Evolutionary conservation across 1,140 invertebrate genomes (phyloP).

Genomic region (Drosophila fuyamai): DNA sequence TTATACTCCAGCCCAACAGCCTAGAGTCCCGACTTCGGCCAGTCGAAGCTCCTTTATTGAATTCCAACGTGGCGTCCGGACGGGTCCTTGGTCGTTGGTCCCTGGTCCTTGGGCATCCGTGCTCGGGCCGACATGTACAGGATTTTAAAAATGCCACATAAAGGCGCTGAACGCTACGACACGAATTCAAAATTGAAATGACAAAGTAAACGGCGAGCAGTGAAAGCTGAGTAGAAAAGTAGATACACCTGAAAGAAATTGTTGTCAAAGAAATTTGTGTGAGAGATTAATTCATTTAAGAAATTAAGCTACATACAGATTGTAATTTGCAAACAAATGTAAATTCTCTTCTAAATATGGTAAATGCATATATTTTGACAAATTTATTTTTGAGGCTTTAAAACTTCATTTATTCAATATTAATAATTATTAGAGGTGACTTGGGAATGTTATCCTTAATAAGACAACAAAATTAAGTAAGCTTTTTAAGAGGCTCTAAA

Average conservation of each 20-base stretch:
- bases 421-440: no score
- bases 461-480: no score
- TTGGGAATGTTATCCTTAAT: no score
- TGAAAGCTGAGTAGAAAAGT: conserved; percentile 17
- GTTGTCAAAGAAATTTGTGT: not conserved
- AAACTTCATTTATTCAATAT: no score
- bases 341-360: no score
- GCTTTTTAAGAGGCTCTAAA: no score
- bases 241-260: conserved; percentile 6
- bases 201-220: conserved; percentile 61
- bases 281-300: not conserved
- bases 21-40: conserved; percentile 5
- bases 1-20: not conserved
- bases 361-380: no score
- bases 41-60: conserved; percentile 67
- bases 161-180: conserved; percentile 66
- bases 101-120: conserved; percentile 33
- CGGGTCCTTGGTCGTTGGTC: conserved; percentile 29
- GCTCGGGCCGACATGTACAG: conserved; percentile 68
- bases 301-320: no score
- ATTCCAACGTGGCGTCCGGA: conserved; percentile 52
- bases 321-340: no score
- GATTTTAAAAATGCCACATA: conserved; percentile 78
- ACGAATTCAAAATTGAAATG: conserved; percentile 77
- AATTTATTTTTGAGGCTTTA: no score